Evolutionary conservation across 2,113 vertebrate genomes (phyloP), one percentile per base, ranked within the genome.

Genomic region (Paralichthys olivaceus): DNA sequence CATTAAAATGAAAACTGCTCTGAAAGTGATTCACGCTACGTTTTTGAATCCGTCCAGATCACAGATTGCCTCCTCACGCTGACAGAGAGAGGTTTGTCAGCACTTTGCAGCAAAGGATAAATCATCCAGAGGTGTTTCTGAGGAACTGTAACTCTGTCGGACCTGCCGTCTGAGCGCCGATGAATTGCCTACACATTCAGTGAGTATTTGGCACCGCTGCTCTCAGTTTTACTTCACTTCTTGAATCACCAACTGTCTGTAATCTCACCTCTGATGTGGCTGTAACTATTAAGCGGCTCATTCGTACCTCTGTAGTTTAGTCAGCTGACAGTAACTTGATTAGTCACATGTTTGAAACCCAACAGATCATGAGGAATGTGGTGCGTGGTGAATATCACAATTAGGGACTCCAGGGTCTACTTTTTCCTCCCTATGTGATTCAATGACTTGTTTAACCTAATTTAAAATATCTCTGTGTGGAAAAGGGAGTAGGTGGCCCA

Each of bases 31-130:
- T 84, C 28, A 81, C 62, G 40, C 20, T 37, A 51, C 47, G 81
- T 72, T 83, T 82, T 63, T 32, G 63, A 81, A 82, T 80, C 60
- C 9, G n/a, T 47, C 22, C 51, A 55, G 76, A 71, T 72, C 71
- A 51, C 26, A 59, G 70, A 72, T 28, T 28, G 67, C 74, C 53
- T 12, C 57, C 56, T 86, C 75, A 59, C 43, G 82, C 53, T 26
- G 81, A 55, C 51, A 56, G 66, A 45, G 64, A 79, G 72, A 57
- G 75, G 75, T 75, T 84, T 70, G 90, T 91, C 88, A 91, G 90
- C 88, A 86, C 32, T 90, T 84, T 81, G 74, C 25, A 51, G 72
- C 5, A 4, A 64, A 29, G 72, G 7, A 60, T 90, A 83, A 90
- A 86, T 91, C 84, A 81, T 73, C n/a, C 70, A 70, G 72, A 66